phyloP scores from a whole-genome alignment of 2,888 invertebrate species.

The Smittia sp. region DNA sequence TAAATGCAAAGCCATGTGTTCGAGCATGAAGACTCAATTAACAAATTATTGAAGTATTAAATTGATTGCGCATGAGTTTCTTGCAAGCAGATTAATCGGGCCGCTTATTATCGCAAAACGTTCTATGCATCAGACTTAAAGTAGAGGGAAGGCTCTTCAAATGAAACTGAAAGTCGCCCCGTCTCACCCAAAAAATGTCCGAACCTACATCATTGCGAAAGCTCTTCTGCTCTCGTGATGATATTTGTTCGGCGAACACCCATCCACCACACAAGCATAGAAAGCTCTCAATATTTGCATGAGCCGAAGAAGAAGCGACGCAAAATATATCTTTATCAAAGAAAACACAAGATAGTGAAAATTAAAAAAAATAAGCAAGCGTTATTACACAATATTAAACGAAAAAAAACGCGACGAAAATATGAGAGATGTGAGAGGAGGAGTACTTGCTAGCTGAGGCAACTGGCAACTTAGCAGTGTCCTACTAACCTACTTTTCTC shows the following conservation, averaged over 20 bases:
- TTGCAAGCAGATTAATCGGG: too few relatives aligned
- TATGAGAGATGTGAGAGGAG: constrained; percentile 32
- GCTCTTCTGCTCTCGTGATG: background rate
- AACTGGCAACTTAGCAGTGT: constrained; percentile 21
- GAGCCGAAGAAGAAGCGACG: background rate
- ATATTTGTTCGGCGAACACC: background rate
- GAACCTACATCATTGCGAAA: background rate
- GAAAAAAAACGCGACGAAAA: constrained; percentile 17
- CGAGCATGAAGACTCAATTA: constrained; percentile 27
- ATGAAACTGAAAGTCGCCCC: background rate
- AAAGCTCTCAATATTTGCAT: background rate
- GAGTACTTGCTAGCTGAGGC: constrained; percentile 17
- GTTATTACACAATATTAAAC: constrained; percentile 24
- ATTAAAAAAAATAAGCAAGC: background rate
- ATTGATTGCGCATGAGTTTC: constrained; percentile 10
- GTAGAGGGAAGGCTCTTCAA: background rate
- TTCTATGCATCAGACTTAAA: too few relatives aligned
- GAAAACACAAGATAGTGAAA: constrained; percentile 4
- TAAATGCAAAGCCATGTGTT: constrained; percentile 27
- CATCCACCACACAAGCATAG: background rate
- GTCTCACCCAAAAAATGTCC: background rate
- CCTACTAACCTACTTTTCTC: constrained; percentile 34
- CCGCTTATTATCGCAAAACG: too few relatives aligned
- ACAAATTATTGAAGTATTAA: constrained; percentile 24
- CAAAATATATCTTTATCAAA: constrained; percentile 18